Evolutionary conservation across 2,888 invertebrate genomes (phyloP), one percentile per base, ranked within the genome.

Genomic region (Dasysyrphus albostriatus): DNA sequence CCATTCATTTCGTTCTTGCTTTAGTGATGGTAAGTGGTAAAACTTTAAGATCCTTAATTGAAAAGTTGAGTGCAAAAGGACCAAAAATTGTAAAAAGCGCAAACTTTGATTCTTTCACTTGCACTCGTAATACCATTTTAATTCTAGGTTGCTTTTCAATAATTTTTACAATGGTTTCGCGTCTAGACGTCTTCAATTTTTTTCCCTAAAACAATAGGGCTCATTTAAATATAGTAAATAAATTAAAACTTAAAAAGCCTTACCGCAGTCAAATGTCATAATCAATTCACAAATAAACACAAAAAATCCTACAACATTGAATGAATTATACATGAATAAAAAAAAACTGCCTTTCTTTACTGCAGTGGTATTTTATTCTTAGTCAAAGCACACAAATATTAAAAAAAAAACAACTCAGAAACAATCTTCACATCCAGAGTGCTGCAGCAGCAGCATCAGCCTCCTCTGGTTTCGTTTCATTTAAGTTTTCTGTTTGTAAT

Each of bases 401-500:
- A 47, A 65, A 12, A 32, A 47, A 32, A 16, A n/a, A 12, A 61
- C 24, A 61, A 61, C 61, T 61, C 16, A 24, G 61, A 19, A 49
- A 49, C 49, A 67, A 67, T 44, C 49, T 67, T 44, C 19, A 32
- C 32, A 49, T 49, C 29, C 16, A 67, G 14, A 67, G 67, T 49
- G 49, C 49, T 67, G 49, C 67, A 49, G 51, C 51, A 58, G 80
- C 72, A 83, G 54, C 54, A 54, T 7, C 54, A 56, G 70, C 70
- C 75, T 75, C 80, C 81, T 80, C 44, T 67, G 69, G 44, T 63
- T 56, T 44, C 16, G 12, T 58, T 70, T 56, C 34, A 49, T 65
- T 49, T 39, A 56, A 19, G 54, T 81, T 75, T 54, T 69, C 61
- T 61, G 42, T 63, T 74, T 70, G 74, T 70, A 84, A 73, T 76